Evolutionary conservation across 2,888 invertebrate species (phyloP).

Genomic region (Lycia hirtaria): DNA sequence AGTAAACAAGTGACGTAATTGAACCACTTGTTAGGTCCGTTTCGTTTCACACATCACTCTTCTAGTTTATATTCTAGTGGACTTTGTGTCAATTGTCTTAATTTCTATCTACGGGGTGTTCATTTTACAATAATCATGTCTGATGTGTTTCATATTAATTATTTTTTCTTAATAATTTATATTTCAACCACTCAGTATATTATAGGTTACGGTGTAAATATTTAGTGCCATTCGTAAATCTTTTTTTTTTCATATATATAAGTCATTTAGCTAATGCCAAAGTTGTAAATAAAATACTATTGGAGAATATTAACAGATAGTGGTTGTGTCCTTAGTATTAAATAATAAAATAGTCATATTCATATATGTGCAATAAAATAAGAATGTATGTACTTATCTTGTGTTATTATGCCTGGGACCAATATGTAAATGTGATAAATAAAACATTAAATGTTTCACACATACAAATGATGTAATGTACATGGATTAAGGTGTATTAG

Average conservation of each 20-base stretch:
- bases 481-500: conserved; percentile 55
- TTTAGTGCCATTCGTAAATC: conserved; percentile 70
- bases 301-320: conserved; percentile 50
- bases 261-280: conserved; percentile 76
- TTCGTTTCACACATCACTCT: conserved; percentile 49
- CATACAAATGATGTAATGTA: conserved; percentile 43
- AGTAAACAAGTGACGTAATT: conserved; percentile 72
- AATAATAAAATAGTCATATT: conserved; percentile 38
- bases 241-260: conserved; percentile 48
- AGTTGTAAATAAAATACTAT: conserved; percentile 69
- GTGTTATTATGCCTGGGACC: conserved; percentile 39
- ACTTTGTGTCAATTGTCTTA: conserved; percentile 27
- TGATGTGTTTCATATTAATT: conserved; percentile 4
- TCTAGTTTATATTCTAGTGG: conserved; percentile 51
- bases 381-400: conserved; percentile 1
- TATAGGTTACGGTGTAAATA: conserved; percentile 58
- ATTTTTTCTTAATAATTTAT: not conserved
- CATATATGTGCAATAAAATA: conserved; percentile 48
- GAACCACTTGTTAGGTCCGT: conserved; percentile 47
- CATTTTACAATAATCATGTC: not conserved
- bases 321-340: conserved; percentile 60
- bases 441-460: conserved; percentile 44
- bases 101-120: conserved; percentile 13
- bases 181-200: conserved; percentile 6
- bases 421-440: conserved; percentile 56